Evolutionary conservation across 1,140 invertebrate genomes (phyloP).

Genomic region (Copidosoma floridanum): DNA sequence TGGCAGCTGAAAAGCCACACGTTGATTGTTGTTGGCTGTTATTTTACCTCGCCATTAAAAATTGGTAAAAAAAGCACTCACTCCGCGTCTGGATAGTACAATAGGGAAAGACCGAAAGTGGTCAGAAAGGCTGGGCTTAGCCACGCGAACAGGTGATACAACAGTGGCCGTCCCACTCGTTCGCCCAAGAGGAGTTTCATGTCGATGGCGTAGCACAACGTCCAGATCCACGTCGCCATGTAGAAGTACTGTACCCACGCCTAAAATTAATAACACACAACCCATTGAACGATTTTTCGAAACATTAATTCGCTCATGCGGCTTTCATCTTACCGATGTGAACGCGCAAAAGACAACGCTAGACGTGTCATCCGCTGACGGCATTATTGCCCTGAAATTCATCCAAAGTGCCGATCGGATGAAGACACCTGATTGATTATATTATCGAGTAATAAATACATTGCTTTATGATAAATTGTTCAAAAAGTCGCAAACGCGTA

Average conservation of each 20-base stretch:
- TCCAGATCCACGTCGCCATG: conserved; percentile 81
- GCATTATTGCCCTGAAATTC: conserved; percentile 65
- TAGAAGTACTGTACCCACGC: conserved; percentile 85
- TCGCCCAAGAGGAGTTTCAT: conserved; percentile 69
- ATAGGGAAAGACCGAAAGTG: conserved; percentile 65
- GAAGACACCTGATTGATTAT: conserved; percentile 71
- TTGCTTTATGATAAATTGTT: no score
- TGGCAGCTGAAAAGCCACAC: conserved; percentile 74
- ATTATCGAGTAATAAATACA: no score
- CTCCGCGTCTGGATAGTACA: conserved; percentile 77
- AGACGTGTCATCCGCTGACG: conserved; percentile 62
- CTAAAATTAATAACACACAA: conserved; percentile 56
- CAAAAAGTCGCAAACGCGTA: background rate
- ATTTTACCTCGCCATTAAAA: no score
- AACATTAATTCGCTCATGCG: no score
- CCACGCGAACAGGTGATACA: conserved; percentile 73
- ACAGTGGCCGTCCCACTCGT: conserved; percentile 56
- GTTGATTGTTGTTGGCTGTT: no score
- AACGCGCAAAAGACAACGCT: conserved; percentile 71
- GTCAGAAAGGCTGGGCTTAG: conserved; percentile 68
- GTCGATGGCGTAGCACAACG: conserved; percentile 77
- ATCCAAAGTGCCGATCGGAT: conserved; percentile 71
- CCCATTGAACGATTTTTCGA: background rate
- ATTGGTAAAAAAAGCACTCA: conserved; percentile 50
- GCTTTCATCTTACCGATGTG: conserved; percentile 65